Evolutionary conservation across 2,888 invertebrate species (phyloP).

Genomic region (Zele albiditarsus): DNA sequence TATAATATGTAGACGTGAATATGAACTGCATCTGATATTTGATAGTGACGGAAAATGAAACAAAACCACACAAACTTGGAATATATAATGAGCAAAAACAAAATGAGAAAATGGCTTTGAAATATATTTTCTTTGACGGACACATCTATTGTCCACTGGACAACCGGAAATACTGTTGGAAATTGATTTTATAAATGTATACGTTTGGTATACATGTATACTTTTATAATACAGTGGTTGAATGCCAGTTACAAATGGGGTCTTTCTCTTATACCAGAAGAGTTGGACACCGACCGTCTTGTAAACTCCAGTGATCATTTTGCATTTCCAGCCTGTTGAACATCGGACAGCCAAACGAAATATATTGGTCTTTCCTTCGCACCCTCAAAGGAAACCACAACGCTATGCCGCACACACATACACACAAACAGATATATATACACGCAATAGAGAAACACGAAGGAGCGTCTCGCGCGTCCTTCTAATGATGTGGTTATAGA

Average conservation of each 20-base stretch:
- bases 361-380: slow-evolving; percentile 41
- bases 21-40: background rate
- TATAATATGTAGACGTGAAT: background rate
- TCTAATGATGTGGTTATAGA: slow-evolving; percentile 69
- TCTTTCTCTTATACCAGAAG: slow-evolving; percentile 14
- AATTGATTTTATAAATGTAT: slow-evolving; percentile 28
- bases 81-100: background rate
- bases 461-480: slow-evolving; percentile 56
- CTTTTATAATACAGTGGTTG: background rate
- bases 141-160: slow-evolving; percentile 25
- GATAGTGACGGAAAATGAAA: background rate
- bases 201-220: background rate
- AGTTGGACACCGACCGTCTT: slow-evolving; percentile 41
- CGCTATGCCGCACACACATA: slow-evolving; percentile 31
- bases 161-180: slow-evolving; percentile 36
- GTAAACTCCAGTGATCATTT: slow-evolving; percentile 52
- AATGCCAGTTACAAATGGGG: background rate
- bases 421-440: slow-evolving; percentile 44
- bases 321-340: slow-evolving; percentile 68
- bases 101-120: slow-evolving; percentile 13
- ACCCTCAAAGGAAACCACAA: slow-evolving; percentile 70
- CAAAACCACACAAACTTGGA: background rate
- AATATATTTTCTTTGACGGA: slow-evolving; percentile 37
- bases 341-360: slow-evolving; percentile 52
- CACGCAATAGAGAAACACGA: background rate